A percentile compares a stretch with the other conserved stretches of the same genome.
These are phyloP conservation scores for Alentia gelatinosa DNA, from an alignment of 2,888 invertebrate species.

Conservation along the genomic window DNA sequence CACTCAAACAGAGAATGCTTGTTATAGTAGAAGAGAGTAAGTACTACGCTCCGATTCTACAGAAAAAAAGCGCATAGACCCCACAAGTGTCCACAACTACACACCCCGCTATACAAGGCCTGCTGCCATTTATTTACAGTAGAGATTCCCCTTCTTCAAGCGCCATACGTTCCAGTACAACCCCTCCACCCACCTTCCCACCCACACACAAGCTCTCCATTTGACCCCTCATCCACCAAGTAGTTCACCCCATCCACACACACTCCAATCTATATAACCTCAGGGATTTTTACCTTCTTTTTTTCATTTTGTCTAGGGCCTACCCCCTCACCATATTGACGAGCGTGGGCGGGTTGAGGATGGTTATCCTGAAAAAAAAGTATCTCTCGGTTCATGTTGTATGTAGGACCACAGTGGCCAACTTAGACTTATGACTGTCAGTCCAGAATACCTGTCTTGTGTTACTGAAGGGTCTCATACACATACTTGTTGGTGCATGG, in stretches of 20 bases:
- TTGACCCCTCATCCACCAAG: neutral
- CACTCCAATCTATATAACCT: neutral
- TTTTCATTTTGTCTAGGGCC: neutral
- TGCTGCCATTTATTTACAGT: neutral
- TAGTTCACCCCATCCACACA: neutral
- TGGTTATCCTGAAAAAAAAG: no score
- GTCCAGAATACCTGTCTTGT: no score
- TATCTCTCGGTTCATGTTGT: no score
- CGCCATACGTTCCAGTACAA: no score
- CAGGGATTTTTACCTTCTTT: neutral
- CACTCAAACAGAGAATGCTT: neutral
- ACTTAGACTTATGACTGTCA: no score
- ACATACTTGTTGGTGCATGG: no score
- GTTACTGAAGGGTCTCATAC: no score
- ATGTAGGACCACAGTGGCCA: no score
- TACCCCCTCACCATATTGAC: no score
- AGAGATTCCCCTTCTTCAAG: neutral
- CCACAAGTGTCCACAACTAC: neutral
- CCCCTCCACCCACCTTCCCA: neutral
- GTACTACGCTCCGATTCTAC: neutral
- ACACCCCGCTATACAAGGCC: neutral
- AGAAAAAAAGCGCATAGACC: neutral
- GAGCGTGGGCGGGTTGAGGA: neutral
- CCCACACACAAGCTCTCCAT: neutral
- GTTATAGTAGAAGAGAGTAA: neutral